These are phyloP conservation scores for Trissonchulus latispiculum DNA, from an alignment of 2,888 invertebrate genomes.

Conservation along the genomic window DNA sequence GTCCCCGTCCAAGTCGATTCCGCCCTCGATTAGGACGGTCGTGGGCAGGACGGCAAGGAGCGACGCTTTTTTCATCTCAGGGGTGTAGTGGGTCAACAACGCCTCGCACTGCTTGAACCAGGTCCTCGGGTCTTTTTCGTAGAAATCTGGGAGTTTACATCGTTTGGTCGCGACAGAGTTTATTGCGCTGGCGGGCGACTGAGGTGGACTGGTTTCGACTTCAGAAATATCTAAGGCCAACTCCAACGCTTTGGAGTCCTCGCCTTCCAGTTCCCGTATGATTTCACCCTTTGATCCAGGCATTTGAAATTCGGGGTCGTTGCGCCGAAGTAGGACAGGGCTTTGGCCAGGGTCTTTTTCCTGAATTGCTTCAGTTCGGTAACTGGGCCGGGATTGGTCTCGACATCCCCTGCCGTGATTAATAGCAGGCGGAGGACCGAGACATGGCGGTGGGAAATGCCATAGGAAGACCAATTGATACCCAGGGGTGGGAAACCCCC, in stretches of 20 bases:
- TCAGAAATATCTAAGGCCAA: not conserved
- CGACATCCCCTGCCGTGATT: too few relatives aligned
- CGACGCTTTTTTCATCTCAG: not conserved
- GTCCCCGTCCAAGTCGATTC: not conserved
- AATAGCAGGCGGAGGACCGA: too few relatives aligned
- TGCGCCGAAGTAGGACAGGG: not conserved
- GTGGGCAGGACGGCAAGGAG: constrained; percentile 2
- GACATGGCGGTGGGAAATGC: too few relatives aligned
- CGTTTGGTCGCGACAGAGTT: not conserved
- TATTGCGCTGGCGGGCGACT: not conserved
- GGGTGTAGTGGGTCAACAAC: not conserved
- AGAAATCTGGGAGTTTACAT: constrained; percentile 4
- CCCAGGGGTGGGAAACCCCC: too few relatives aligned
- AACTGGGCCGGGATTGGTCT: too few relatives aligned
- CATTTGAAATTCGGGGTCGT: constrained; percentile 5
- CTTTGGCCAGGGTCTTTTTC: too few relatives aligned
- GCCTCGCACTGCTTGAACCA: constrained; percentile 5
- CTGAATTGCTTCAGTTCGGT: too few relatives aligned
- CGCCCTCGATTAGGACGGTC: not conserved
- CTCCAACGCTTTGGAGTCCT: not conserved
- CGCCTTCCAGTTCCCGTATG: not conserved
- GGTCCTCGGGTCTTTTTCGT: constrained; percentile 5
- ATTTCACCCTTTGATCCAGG: constrained; percentile 11
- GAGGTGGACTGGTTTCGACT: not conserved
- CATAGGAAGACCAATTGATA: too few relatives aligned